phyloP scores from a whole-genome alignment of 2,888 invertebrate genomes.

The Caenorhabditis wallacei region DNA sequence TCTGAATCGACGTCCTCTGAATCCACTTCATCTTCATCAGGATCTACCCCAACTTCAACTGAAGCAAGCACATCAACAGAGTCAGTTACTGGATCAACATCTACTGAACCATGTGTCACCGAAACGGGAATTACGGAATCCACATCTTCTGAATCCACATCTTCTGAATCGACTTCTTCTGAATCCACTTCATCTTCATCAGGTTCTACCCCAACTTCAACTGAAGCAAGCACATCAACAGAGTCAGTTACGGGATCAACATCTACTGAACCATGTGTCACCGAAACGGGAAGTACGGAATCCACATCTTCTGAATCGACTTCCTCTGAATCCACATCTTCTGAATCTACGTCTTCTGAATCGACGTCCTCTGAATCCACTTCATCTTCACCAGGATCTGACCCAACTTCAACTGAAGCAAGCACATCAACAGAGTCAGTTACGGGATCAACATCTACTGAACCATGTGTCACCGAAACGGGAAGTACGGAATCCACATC shows the following conservation, averaged over 20 bases:
- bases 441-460: not conserved
- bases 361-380: too few species aligned
- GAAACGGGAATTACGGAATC: not conserved
- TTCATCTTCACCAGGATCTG: too few species aligned
- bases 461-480: not conserved
- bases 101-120: not conserved
- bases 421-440: not conserved
- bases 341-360: not conserved
- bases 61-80: not conserved
- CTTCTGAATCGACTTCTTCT: not conserved
- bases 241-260: not conserved
- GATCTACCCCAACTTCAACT: not conserved
- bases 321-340: too few species aligned
- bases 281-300: not conserved
- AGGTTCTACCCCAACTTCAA: not conserved
- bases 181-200: not conserved
- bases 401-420: not conserved
- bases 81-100: not conserved
- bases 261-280: not conserved
- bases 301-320: not conserved
- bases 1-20: too few species aligned
- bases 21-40: too few species aligned
- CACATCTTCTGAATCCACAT: not conserved
- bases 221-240: not conserved
- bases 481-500: not conserved